Conservation (phyloP, 2,888 invertebrate species). For the Rhingia campestris region DNA sequence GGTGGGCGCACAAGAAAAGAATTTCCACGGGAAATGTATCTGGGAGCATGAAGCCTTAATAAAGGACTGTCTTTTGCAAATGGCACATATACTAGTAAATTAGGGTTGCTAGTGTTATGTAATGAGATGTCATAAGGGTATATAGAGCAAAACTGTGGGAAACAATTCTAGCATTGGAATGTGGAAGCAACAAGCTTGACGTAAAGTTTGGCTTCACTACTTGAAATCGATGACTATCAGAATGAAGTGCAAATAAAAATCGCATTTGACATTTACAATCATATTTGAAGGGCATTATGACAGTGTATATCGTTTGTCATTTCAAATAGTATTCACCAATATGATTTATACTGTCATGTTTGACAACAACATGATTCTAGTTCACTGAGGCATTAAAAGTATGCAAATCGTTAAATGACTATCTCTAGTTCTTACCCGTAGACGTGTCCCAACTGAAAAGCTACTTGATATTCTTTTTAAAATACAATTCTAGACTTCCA, state of each 20-base stretch:
- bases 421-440: no score
- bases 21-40: conserved; percentile 67
- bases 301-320: no score
- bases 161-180: background rate
- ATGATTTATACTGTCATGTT: no score
- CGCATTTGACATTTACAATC: no score
- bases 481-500: background rate
- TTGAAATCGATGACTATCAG: no score
- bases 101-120: conserved; percentile 40
- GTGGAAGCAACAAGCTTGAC: conserved; percentile 11
- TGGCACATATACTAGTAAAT: conserved; percentile 30
- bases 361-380: no score
- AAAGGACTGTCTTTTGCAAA: conserved; percentile 58
- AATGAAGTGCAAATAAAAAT: no score
- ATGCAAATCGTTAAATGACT: no score
- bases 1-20: conserved; percentile 18
- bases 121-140: conserved; percentile 14
- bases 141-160: background rate
- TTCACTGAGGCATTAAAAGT: no score
- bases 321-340: no score
- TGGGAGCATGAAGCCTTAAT: conserved; percentile 51
- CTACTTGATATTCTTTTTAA: background rate
- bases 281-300: no score
- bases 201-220: no score
- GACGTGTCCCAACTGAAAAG: background rate